Evolutionary conservation across 2,797 vertebrate genomes (phyloP).

Genomic region (Psittacula echo): DNA sequence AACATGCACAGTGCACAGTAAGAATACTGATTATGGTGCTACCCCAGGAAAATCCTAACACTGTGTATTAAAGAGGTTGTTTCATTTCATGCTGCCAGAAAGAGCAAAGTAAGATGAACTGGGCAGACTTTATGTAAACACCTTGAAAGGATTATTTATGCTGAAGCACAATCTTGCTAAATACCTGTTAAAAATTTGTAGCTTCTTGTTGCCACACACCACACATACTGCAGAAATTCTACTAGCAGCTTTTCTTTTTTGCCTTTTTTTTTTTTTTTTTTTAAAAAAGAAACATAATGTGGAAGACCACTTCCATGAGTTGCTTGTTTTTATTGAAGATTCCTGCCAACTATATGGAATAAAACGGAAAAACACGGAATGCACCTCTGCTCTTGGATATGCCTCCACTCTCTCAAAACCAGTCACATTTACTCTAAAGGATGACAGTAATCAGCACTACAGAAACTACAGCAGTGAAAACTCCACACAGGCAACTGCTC

Average conservation of each 20-base stretch:
- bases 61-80: neutral
- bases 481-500: neutral
- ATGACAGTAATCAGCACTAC: neutral
- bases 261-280: neutral
- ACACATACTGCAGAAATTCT: neutral
- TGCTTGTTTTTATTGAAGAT: neutral
- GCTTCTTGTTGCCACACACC: neutral
- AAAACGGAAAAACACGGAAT: neutral
- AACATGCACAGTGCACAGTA: neutral
- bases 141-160: conserved; percentile 16
- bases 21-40: neutral
- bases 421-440: neutral
- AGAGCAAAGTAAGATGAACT: neutral
- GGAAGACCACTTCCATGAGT: neutral
- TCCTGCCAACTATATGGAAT: neutral
- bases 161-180: neutral
- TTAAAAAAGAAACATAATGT: neutral
- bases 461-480: neutral
- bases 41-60: neutral
- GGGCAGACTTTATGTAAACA: neutral
- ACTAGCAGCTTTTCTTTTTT: neutral
- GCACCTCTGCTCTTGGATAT: neutral
- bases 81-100: neutral
- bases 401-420: neutral
- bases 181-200: conserved; percentile 15